Base-by-base conservation (phyloP, 2,797 vertebrate genomes). In the Artibeus lituratus region DNA sequence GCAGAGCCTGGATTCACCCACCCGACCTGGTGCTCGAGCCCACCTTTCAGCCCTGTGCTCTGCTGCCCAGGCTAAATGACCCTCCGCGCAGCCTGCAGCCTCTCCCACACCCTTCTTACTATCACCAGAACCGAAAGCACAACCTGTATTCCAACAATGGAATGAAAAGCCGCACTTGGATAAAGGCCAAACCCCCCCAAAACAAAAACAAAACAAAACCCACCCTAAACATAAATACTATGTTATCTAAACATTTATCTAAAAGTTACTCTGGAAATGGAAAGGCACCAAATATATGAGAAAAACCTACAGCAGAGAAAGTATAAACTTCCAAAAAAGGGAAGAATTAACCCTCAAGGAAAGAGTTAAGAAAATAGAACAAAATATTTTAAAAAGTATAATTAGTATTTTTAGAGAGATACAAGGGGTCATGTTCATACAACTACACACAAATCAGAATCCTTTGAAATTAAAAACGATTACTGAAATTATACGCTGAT, bases 401-500 rank as follows among this genome's bases (percentile, higher is more conserved):
- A 69, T 69, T 78, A 5, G 0, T 69, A 22, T 81, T 85, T 76
- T 72, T 93, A 88, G 44, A 92, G 39, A 77, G 69, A 89, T 22
- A 77, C 53, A 76, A 62, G 16, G 16, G 12, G 22, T 74, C 67
- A 24, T 88, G 7, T 37, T 85, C 77, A 85, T 42, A 87, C 2
- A 51, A 37, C 53, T 59, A 78, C 9, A 59, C 0, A 24, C 14
- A 92, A 69, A 39, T 78, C 32, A 10, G 55, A 72, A 37, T 65
- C 70, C 74, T 80, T 76, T 18, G 74, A 93, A 87, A 80, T 93
- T 80, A 55, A 91, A 93, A 80, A 67, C 21, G 39, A 57, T 70
- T 51, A 86, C 32, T 62, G 69, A 94, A 55, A 92, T 82, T 92
- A 70, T 90, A 89, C 89, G 39, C 7, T 2, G 12, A 73, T 88